Evolutionary conservation across 2,888 invertebrate genomes (phyloP).

Genomic region (Drosophila multiciliata): DNA sequence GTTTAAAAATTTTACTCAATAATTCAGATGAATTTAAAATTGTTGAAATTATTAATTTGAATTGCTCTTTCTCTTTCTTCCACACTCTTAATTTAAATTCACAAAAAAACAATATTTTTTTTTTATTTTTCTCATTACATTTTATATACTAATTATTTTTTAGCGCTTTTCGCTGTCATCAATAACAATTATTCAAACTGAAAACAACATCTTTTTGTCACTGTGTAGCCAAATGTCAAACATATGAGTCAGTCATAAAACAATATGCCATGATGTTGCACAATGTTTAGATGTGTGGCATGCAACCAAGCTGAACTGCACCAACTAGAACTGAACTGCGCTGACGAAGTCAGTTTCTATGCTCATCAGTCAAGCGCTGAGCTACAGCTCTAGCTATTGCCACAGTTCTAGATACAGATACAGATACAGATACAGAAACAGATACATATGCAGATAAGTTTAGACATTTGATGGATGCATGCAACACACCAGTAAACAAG

Average conservation of each 20-base stretch:
- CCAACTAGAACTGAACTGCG: conserved; percentile 10
- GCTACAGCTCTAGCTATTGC: conserved; percentile 28
- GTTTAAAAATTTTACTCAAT: too few species aligned
- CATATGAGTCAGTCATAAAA: conserved; percentile 59
- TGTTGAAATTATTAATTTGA: neutral
- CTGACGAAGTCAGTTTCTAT: conserved; percentile 19
- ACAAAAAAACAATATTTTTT: neutral
- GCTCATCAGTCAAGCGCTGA: conserved; percentile 63
- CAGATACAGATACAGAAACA: conserved; percentile 7
- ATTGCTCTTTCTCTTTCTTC: neutral
- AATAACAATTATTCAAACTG: neutral
- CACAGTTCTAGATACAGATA: conserved; percentile 21
- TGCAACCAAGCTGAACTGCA: conserved; percentile 27
- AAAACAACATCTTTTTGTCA: neutral
- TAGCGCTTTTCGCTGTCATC: neutral
- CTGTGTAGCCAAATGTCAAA: conserved; percentile 22
- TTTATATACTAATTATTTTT: neutral
- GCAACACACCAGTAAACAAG: conserved; percentile 34
- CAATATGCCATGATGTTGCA: conserved; percentile 61
- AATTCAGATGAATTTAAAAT: too few species aligned
- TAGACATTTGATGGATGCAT: conserved; percentile 61
- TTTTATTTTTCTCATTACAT: neutral
- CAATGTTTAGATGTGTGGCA: conserved; percentile 41
- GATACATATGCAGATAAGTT: conserved; percentile 37
- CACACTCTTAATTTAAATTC: neutral